These are phyloP conservation scores for Scomber scombrus DNA, from an alignment of 2,113 vertebrate genomes.

Conservation along the genomic window DNA sequence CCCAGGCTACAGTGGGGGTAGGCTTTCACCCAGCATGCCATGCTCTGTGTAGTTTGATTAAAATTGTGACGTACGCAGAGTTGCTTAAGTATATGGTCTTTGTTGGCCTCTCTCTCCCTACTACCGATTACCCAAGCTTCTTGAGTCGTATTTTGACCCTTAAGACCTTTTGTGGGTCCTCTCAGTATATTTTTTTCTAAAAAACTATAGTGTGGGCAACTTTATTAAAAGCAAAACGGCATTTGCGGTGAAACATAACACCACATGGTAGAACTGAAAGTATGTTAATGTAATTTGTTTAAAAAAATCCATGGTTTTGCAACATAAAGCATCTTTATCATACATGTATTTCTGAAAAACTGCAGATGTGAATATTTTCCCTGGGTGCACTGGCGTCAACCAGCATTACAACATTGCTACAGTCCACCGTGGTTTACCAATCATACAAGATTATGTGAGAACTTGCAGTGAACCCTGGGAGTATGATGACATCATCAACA, in stretches of 20 bases:
- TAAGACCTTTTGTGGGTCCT: slow-evolving; percentile 26
- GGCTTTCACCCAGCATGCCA: slow-evolving; percentile 78
- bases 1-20: slow-evolving; percentile 77
- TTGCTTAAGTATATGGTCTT: slow-evolving; percentile 67
- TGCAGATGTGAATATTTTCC: neutral
- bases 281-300: slow-evolving; percentile 13
- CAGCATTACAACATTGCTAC: slow-evolving; percentile 35
- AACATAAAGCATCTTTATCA: slow-evolving; percentile 22
- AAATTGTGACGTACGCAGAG: slow-evolving; percentile 69
- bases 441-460: slow-evolving; percentile 45
- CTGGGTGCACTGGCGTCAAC: slow-evolving; percentile 27
- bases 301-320: slow-evolving; percentile 4
- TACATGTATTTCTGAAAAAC: neutral
- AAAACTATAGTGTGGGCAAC: slow-evolving; percentile 20
- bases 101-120: slow-evolving; percentile 39
- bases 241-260: slow-evolving; percentile 12
- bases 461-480: slow-evolving; percentile 55
- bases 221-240: slow-evolving; percentile 29
- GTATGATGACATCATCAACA: slow-evolving; percentile 62
- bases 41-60: slow-evolving; percentile 82
- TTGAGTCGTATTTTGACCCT: slow-evolving; percentile 30
- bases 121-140: slow-evolving; percentile 33
- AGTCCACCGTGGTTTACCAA: slow-evolving; percentile 37
- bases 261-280: slow-evolving; percentile 4
- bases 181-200: slow-evolving; percentile 24